Percentiles rank a stretch among this genome's conserved stretches.
phyloP scores from a whole-genome alignment of 2,797 vertebrate species.

The Heteromormyrus szaboi region DNA sequence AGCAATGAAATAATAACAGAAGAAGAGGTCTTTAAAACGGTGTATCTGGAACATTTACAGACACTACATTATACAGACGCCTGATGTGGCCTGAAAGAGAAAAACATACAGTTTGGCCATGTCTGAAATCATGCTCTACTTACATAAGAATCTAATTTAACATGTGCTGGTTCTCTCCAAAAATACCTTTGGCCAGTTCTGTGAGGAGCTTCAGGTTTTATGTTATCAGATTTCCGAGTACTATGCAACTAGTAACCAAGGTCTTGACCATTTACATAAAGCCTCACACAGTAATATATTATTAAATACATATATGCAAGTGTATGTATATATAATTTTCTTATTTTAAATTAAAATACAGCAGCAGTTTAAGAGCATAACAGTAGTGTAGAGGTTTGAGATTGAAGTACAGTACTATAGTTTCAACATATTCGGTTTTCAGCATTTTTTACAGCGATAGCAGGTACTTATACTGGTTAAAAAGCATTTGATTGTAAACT shows the following conservation, averaged over 20 bases:
- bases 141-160: neutral
- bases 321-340: neutral
- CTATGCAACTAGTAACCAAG: neutral
- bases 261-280: neutral
- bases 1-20: constrained; percentile 12
- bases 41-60: neutral
- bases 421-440: neutral
- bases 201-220: neutral
- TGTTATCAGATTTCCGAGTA: neutral
- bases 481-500: neutral
- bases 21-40: neutral
- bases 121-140: constrained; percentile 5
- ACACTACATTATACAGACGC: constrained; percentile 19
- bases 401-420: neutral
- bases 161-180: neutral
- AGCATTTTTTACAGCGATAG: neutral
- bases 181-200: neutral
- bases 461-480: neutral
- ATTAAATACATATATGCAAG: neutral
- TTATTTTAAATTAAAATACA: neutral
- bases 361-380: neutral
- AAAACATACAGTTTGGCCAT: neutral
- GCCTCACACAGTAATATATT: neutral
- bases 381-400: neutral
- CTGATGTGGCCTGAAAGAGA: constrained; percentile 7